phyloP scores from a whole-genome alignment of 2,888 invertebrate species.

The Magallana nippona region DNA sequence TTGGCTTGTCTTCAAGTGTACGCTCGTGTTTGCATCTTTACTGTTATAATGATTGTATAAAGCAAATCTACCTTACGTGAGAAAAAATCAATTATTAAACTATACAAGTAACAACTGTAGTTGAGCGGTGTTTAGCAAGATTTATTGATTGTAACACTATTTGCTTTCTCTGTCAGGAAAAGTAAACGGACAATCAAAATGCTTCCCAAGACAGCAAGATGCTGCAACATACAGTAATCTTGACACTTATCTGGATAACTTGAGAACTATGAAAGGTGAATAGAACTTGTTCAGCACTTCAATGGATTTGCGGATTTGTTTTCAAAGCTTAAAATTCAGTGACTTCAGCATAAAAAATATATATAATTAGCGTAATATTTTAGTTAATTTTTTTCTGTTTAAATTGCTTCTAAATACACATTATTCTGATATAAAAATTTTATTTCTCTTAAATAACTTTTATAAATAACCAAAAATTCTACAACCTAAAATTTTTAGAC shows the following conservation, averaged over 20 bases:
- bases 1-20: not conserved
- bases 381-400: too few species aligned
- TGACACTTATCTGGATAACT: not conserved
- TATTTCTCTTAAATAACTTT: too few species aligned
- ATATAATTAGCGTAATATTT: too few species aligned
- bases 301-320: too few species aligned
- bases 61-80: not conserved
- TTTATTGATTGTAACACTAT: constrained; percentile 18
- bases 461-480: too few species aligned
- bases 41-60: not conserved
- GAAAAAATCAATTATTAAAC: constrained; percentile 12
- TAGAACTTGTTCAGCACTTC: too few species aligned
- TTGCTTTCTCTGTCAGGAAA: constrained; percentile 30
- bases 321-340: too few species aligned
- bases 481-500: too few species aligned
- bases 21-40: not conserved
- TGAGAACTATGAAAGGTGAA: too few species aligned
- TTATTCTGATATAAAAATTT: too few species aligned
- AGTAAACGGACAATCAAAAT: constrained; percentile 1
- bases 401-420: too few species aligned
- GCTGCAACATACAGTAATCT: not conserved
- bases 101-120: constrained; percentile 12
- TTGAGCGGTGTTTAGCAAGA: constrained; percentile 16
- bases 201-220: not conserved
- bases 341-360: too few species aligned